Conservation (phyloP, 1,140 invertebrate genomes). For the Popillia japonica region DNA sequence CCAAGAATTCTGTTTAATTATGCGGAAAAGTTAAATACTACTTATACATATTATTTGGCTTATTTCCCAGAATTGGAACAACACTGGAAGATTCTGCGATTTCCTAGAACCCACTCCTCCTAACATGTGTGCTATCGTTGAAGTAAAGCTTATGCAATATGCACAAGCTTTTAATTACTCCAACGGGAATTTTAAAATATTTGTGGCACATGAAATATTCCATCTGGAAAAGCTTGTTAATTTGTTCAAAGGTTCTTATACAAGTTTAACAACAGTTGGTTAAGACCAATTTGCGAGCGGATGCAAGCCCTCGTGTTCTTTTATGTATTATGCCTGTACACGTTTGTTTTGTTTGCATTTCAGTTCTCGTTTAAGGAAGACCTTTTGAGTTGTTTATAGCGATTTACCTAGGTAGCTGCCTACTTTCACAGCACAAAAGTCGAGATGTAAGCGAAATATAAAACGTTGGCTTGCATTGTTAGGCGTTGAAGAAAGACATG, state of each 20-base stretch:
- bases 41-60: too few relatives aligned
- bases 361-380: not conserved
- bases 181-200: not conserved
- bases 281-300: not conserved
- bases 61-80: too few relatives aligned
- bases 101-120: too few relatives aligned
- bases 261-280: not conserved
- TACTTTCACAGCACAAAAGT: not conserved
- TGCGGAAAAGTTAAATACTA: too few relatives aligned
- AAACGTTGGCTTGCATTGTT: not conserved
- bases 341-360: conserved; percentile 2
- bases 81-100: too few relatives aligned
- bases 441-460: not conserved
- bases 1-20: too few relatives aligned
- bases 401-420: not conserved
- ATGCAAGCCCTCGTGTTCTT: not conserved
- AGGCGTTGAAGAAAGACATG: not conserved
- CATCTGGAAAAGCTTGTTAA: not conserved
- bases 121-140: too few relatives aligned
- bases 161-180: not conserved
- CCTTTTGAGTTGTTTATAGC: not conserved
- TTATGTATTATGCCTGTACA: not conserved
- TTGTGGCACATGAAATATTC: not conserved
- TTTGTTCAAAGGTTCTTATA: not conserved
- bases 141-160: not conserved